phyloP scores from a whole-genome alignment of 2,797 vertebrate species.

The Sciaenops ocellatus region DNA sequence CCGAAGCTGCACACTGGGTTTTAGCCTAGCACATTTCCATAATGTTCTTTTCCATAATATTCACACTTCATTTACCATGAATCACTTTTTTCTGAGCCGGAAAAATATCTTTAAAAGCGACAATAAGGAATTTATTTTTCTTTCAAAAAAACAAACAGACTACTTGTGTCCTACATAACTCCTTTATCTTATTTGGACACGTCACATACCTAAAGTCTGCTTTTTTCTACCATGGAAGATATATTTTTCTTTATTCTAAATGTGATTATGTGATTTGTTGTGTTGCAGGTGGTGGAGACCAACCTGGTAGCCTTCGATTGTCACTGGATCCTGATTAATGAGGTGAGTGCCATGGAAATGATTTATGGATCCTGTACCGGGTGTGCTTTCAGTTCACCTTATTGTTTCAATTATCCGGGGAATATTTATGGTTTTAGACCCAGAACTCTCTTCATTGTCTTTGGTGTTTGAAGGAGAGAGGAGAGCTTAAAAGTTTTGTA shows the following conservation, averaged over 20 bases:
- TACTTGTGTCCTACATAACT: background rate
- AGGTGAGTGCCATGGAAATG: slow-evolving; percentile 87
- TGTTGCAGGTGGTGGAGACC: slow-evolving; percentile 95
- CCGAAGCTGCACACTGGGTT: slow-evolving; percentile 28
- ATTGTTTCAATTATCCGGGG: slow-evolving; percentile 41
- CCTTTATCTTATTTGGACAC: background rate
- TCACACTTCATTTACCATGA: slow-evolving; percentile 26
- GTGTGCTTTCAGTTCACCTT: slow-evolving; percentile 44
- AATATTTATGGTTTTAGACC: slow-evolving; percentile 33
- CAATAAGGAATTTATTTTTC: background rate
- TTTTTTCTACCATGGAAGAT: background rate
- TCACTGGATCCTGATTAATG: slow-evolving; percentile 99
- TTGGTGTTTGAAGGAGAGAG: slow-evolving; percentile 13
- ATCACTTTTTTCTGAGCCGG: slow-evolving; percentile 9
- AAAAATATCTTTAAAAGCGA: slow-evolving; percentile 2
- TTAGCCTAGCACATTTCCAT: slow-evolving; percentile 47
- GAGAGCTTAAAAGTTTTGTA: background rate
- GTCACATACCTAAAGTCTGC: background rate
- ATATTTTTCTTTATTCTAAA: slow-evolving; percentile 4
- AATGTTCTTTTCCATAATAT: slow-evolving; percentile 48
- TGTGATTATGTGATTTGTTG: slow-evolving; percentile 74
- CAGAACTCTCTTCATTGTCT: slow-evolving; percentile 21
- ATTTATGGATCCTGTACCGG: slow-evolving; percentile 41
- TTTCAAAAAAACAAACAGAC: background rate
- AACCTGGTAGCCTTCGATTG: slow-evolving; percentile 99